Base-by-base conservation (phyloP, 1,140 invertebrate genomes). In the Acyrthosiphon pisum region DNA sequence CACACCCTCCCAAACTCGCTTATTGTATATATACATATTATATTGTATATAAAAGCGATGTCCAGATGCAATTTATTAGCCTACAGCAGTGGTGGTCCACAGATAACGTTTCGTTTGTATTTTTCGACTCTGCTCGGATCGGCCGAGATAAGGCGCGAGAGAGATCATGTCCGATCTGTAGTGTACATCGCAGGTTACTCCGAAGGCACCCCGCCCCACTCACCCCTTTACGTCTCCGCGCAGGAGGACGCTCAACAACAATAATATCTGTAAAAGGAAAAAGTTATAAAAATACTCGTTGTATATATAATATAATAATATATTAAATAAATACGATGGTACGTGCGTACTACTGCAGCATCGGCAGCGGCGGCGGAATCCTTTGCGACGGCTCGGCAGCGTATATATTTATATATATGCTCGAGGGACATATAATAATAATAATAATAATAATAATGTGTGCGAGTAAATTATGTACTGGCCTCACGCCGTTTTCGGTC, bases 61-160 rank as follows among this genome's bases (percentile, higher is more conserved):
- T 48, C 88, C 88, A 89, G 88, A 89, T 89, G 48, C 88, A 56
- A 89, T 89, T 89, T 89, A 89, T 89, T 89, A 8, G 88, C 48
- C 88, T 20, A 14, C 60, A 68, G 60, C n/a, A 76, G 60, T 76
- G 60, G 88, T 89, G 50, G 88, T 50, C 88, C 35, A n/a, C 60
- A 48, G 48, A 89, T 89, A 50, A 53, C 88, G 48, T 50, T 76
- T 89, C n/a, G 14, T 56, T 18, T 76, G 30, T 56, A 22, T 37
- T 89, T 89, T 50, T 89, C 22, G 22, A 23, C n/a, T 83, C 35
- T 1, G 35, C 76, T 76, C 76, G 20, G 76, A 83, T 83, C 76
- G 76, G 44, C 41, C 1, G 6, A 83, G 76, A 83, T 83, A 37
- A 83, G 76, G 35, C 35, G 18, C 3, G 41, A 41, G 41, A 41